phyloP scores from a whole-genome alignment of 1,140 invertebrate species.

The Diabrotica undecimpunctata region DNA sequence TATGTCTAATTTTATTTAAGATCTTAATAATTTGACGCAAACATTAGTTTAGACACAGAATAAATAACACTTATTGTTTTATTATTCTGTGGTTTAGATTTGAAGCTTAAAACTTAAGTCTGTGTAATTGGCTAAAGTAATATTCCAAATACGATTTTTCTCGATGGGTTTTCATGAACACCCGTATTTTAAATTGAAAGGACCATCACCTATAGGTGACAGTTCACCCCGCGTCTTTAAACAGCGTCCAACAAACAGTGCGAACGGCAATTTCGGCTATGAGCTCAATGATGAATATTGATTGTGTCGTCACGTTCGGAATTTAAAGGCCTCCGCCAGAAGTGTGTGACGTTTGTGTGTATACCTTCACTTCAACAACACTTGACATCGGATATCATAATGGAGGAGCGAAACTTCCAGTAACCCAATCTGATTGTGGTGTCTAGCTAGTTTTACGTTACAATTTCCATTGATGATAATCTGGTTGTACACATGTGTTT shows the following conservation, averaged over 20 bases:
- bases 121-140: too few species aligned
- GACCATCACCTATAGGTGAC: too few species aligned
- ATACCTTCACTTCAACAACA: not conserved
- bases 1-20: too few species aligned
- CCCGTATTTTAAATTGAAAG: too few species aligned
- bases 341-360: slow-evolving; percentile 1
- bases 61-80: too few species aligned
- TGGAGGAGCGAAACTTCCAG: not conserved
- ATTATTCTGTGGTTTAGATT: too few species aligned
- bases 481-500: not conserved
- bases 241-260: not conserved
- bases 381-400: slow-evolving; percentile 2
- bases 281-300: not conserved
- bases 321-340: slow-evolving; percentile 1
- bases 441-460: not conserved
- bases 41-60: too few species aligned
- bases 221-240: too few species aligned
- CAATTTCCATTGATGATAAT: not conserved
- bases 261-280: not conserved
- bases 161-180: too few species aligned
- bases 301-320: not conserved
- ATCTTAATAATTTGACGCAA: too few species aligned
- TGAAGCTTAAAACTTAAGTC: too few species aligned
- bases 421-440: not conserved
- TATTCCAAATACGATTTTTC: too few species aligned